Conservation (phyloP, 2,113 vertebrate species). For the Copsychus sechellarum region DNA sequence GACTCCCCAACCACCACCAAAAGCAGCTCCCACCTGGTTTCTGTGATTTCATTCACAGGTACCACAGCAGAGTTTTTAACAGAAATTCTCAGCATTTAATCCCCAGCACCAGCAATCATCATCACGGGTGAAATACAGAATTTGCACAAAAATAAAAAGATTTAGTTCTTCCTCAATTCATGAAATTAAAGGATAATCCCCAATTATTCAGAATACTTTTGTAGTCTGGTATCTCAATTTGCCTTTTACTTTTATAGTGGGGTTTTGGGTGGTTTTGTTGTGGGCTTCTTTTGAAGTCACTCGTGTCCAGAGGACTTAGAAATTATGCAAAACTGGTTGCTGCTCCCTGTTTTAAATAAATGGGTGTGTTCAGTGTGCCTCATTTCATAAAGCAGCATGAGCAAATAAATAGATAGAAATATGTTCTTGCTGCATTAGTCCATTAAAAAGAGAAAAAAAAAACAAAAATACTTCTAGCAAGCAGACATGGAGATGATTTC, state of each 20-base stretch:
- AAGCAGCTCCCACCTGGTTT: background rate
- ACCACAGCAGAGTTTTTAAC: background rate
- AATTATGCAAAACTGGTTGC: background rate
- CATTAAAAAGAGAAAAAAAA: background rate
- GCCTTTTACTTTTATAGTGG: background rate
- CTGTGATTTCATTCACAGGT: background rate
- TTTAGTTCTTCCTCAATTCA: background rate
- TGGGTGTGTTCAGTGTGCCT: background rate
- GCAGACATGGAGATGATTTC: accelerated
- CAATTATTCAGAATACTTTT: conserved; percentile 38
- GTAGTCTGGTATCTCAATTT: background rate
- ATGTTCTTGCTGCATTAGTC: background rate
- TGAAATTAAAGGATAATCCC: conserved; percentile 57
- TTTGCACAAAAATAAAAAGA: background rate
- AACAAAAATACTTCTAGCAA: background rate
- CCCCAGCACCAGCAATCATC: background rate
- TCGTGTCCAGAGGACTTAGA: background rate
- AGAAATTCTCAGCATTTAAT: conserved; percentile 13
- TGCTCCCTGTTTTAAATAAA: background rate
- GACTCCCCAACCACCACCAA: background rate
- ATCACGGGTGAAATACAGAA: background rate
- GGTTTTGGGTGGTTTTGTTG: background rate
- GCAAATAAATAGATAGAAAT: background rate
- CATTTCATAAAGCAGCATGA: background rate
- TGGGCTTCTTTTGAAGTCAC: background rate